Evolutionary conservation across 1,140 invertebrate genomes (phyloP), one percentile per base, ranked within the genome.

Genomic region (Galendromus occidentalis): DNA sequence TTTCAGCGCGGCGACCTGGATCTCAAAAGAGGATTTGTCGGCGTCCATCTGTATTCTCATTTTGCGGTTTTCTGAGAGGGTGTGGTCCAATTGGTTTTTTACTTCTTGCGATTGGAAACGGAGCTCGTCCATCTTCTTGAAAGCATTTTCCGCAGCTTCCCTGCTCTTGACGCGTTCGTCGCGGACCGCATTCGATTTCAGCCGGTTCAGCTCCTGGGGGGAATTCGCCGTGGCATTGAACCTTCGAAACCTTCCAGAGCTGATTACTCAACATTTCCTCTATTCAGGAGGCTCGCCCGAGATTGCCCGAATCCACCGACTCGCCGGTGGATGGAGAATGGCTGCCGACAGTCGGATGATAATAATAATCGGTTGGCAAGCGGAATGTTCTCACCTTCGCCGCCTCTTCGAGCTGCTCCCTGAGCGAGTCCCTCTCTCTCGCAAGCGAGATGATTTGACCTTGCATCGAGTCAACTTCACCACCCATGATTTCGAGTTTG

Each of bases 31-130:
- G 7, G 89, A 88, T 67, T 86, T 83, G 75, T 94, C 88, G 7
- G 88, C 89, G 1, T 91, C 84, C 1, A 91, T 79, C 76, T 92
- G 88, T 1, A 89, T 91, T 73, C 89, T 88, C 4, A 91, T 77
- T 72, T 88, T 86, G 6, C 88, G 88, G 64, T 83, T 79, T 71
- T 91, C 86, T 12, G 91, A 73, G 67, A 85, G 80, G 0, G 86
- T 80, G 72, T 91, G 88, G 20, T 87, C 86, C 28, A 94, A 75
- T 72, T 92, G 87, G 73, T 93, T 87, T 74, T 94, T 89, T 70
- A 94, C 80, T 64, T 84, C 84, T 65, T 83, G 83, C 64, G 88
- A 80, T 74, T 91, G 85, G 71, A 89, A 85, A 72, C 91, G 85
- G 42, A 93, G 72, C 42, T 83, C 79, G 39, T 12, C 82, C 78